phyloP scores from a whole-genome alignment of 2,113 vertebrate species.

The Baryphthengus martii region DNA sequence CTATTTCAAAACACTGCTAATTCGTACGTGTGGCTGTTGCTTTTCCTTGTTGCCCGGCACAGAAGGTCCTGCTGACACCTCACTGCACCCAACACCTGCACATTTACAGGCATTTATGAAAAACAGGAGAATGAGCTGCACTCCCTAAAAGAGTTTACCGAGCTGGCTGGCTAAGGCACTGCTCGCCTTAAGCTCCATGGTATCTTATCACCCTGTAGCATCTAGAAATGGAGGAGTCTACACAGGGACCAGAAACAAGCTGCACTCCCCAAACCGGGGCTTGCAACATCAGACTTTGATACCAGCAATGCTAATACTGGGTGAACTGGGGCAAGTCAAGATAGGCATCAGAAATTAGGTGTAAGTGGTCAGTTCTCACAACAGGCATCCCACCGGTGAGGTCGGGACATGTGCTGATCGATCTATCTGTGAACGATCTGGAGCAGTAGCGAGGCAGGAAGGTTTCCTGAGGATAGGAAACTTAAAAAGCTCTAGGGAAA shows the following conservation, averaged over 20 bases:
- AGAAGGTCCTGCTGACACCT: neutral
- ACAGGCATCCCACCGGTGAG: neutral
- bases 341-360: conserved; percentile 27
- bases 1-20: neutral
- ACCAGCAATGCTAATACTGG: neutral
- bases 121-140: neutral
- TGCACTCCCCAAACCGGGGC: neutral
- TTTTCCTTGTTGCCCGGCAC: fast-evolving
- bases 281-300: neutral
- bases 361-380: conserved; percentile 18
- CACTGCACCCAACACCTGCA: neutral
- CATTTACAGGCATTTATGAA: neutral
- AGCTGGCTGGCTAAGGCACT: neutral
- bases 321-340: conserved; percentile 13
- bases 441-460: neutral
- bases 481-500: neutral
- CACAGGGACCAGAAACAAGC: neutral
- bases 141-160: neutral
- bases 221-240: neutral
- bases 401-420: neutral
- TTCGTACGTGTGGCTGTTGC: neutral
- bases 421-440: neutral
- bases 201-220: neutral
- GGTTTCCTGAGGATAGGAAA: neutral
- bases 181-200: neutral